Evolutionary conservation across 1,140 invertebrate species (phyloP).

Genomic region (Anadara kagoshimensis): DNA sequence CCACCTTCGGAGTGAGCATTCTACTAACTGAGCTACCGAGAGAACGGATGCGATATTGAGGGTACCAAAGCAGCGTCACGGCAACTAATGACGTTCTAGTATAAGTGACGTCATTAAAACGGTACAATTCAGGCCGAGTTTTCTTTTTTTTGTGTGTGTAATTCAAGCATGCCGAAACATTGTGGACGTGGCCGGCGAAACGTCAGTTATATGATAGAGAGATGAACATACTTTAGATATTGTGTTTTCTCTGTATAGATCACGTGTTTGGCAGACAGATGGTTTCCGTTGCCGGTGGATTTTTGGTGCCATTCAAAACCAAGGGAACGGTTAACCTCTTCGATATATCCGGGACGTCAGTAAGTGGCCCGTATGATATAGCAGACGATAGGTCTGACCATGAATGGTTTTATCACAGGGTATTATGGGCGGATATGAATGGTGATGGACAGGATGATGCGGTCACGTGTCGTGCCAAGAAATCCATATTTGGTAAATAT

Average conservation of each 20-base stretch:
- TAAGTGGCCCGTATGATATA: slow-evolving; percentile 58
- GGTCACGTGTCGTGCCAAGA: slow-evolving; percentile 60
- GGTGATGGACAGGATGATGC: slow-evolving; percentile 69
- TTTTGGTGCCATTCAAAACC: slow-evolving; percentile 69
- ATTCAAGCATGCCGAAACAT: no score
- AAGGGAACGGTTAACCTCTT: slow-evolving; percentile 67
- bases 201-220: no score
- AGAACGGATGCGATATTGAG: no score
- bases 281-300: slow-evolving; percentile 52
- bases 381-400: slow-evolving; percentile 46
- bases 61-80: no score
- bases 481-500: slow-evolving; percentile 13
- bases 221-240: no score
- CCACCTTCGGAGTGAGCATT: no score
- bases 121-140: no score
- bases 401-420: slow-evolving; percentile 71
- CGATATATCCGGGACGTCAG: slow-evolving; percentile 48
- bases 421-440: slow-evolving; percentile 72
- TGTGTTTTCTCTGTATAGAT: slow-evolving; percentile 18
- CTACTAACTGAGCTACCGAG: no score
- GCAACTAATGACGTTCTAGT: no score
- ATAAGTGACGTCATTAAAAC: no score
- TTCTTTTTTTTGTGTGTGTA: no score
- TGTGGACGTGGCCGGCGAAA: no score
- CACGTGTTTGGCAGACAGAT: slow-evolving; percentile 31